These are phyloP conservation scores for Amiota communis DNA, from an alignment of 2,888 invertebrate species.

Conservation along the genomic window DNA sequence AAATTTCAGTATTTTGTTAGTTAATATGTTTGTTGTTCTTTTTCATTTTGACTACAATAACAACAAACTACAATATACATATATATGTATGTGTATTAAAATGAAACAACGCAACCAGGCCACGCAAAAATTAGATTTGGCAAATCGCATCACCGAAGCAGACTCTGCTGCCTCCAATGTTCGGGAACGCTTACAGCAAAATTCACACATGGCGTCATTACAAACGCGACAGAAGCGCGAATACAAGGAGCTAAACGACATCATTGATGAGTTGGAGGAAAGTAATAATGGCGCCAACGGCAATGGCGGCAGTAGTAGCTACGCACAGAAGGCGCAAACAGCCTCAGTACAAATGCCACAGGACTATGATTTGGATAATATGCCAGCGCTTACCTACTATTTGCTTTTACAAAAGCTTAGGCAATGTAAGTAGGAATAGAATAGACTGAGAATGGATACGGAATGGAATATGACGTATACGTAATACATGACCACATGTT, in stretches of 20 bases:
- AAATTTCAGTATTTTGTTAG: too few species aligned
- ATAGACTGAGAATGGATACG: constrained; percentile 31
- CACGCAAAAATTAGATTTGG: constrained; percentile 57
- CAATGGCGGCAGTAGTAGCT: constrained; percentile 33
- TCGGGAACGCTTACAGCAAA: constrained; percentile 33
- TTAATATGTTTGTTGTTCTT: too few species aligned
- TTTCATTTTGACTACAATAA: too few species aligned
- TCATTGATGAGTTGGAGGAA: constrained; percentile 65
- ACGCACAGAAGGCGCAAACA: constrained; percentile 39
- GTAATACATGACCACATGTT: constrained; percentile 16
- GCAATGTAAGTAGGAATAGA: constrained; percentile 56
- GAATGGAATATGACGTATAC: not conserved
- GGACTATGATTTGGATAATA: constrained; percentile 66
- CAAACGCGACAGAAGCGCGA: constrained; percentile 64
- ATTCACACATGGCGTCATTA: constrained; percentile 33
- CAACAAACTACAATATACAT: too few species aligned
- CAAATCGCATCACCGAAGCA: constrained; percentile 55
- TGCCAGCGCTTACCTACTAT: constrained; percentile 66
- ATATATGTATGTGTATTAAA: too few species aligned
- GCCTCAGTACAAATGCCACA: constrained; percentile 36
- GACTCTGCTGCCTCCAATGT: constrained; percentile 22
- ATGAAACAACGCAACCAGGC: constrained; percentile 45
- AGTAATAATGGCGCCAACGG: constrained; percentile 39
- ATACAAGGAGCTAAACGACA: constrained; percentile 62
- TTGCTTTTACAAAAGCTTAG: constrained; percentile 65